Conservation (phyloP, 2,888 invertebrate species). For the Dolichomitus sp. region DNA sequence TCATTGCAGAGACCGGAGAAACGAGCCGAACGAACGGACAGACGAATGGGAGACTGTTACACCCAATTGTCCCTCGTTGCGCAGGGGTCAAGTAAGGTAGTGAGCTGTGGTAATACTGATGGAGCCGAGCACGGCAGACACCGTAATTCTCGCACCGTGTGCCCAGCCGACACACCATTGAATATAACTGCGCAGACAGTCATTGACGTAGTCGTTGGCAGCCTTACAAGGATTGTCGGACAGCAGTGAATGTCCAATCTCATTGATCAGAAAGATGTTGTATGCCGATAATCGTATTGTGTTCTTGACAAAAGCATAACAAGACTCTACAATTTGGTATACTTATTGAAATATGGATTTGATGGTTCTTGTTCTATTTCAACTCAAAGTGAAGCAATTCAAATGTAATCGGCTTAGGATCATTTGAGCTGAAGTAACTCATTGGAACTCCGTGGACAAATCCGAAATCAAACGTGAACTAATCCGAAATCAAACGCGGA, state of each 20-base stretch:
- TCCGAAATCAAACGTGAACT: too few species aligned
- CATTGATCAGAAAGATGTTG: not conserved
- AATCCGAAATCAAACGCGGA: too few species aligned
- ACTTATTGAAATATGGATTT: too few species aligned
- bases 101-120: conserved; percentile 20
- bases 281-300: not conserved
- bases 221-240: not conserved
- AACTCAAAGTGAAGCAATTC: too few species aligned
- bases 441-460: too few species aligned
- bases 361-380: too few species aligned
- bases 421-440: too few species aligned
- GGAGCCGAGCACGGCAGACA: conserved; percentile 77
- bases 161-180: conserved; percentile 54
- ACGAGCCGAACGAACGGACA: conserved; percentile 72
- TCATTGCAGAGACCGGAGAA: conserved; percentile 28
- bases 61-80: conserved; percentile 86
- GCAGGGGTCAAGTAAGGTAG: conserved; percentile 86
- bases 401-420: too few species aligned
- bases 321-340: too few species aligned
- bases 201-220: not conserved
- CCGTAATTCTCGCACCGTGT: conserved; percentile 74
- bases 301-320: not conserved
- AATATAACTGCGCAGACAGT: conserved; percentile 51
- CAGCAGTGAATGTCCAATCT: not conserved
- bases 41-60: conserved; percentile 86